Evolutionary conservation across 2,113 vertebrate genomes (phyloP).

Genomic region (Pimephales promelas): DNA sequence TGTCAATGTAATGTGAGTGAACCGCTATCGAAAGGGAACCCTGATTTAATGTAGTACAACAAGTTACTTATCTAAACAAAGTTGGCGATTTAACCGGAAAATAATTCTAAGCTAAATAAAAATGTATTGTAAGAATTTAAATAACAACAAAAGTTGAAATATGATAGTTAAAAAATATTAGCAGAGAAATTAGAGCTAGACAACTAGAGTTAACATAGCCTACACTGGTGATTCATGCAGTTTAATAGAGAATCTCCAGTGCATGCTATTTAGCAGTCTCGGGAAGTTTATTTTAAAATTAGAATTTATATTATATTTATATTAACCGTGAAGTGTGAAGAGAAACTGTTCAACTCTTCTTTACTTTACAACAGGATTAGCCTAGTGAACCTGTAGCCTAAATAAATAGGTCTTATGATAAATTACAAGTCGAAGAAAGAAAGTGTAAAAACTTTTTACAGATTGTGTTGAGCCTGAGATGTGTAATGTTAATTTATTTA

Average conservation of each 20-base stretch:
- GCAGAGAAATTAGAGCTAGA: background rate
- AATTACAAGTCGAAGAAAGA: background rate
- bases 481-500: background rate
- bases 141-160: background rate
- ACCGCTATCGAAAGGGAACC: too few species aligned
- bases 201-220: background rate
- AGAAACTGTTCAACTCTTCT: background rate
- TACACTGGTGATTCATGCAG: background rate
- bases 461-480: too few species aligned
- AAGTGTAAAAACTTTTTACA: background rate
- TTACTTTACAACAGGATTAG: background rate
- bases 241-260: too few species aligned
- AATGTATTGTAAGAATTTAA: background rate
- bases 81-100: background rate
- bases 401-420: background rate
- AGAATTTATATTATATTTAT: too few species aligned
- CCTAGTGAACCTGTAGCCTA: background rate
- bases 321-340: background rate
- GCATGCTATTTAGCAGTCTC: background rate
- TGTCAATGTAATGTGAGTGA: too few species aligned
- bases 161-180: background rate
- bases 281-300: too few species aligned
- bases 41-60: background rate
- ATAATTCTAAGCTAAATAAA: background rate
- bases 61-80: background rate